Percentiles rank a stretch among this genome's conserved stretches.
These are phyloP conservation scores for Falco biarmicus DNA, from an alignment of 2,797 vertebrate species.

Conservation along the genomic window DNA sequence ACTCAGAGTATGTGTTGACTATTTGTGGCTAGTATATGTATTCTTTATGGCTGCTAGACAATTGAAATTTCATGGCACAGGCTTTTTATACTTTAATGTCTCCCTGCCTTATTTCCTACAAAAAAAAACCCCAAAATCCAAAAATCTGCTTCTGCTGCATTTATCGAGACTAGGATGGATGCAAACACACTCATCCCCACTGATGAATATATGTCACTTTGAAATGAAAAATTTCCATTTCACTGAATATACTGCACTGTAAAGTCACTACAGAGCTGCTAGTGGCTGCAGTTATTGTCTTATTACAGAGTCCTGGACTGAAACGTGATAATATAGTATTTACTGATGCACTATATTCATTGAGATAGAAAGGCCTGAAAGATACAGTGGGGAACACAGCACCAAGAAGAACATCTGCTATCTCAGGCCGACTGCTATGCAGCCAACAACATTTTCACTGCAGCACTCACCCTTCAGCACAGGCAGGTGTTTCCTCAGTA, in stretches of 20 bases:
- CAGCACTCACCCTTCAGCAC: background rate
- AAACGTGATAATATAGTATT: fast-evolving
- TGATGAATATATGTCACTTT: background rate
- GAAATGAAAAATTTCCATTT: conserved; percentile 33
- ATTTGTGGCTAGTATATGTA: background rate
- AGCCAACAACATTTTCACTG: background rate
- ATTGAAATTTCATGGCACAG: background rate
- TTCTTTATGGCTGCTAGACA: background rate
- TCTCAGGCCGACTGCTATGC: background rate
- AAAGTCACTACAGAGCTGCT: background rate
- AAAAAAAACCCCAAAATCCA: background rate
- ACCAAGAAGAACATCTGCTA: background rate
- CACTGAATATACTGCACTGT: background rate
- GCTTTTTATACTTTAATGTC: background rate
- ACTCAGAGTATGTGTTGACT: background rate
- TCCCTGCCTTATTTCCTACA: background rate
- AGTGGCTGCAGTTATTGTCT: background rate
- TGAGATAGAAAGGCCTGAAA: background rate
- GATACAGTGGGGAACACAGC: background rate
- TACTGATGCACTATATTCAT: background rate
- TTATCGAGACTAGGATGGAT: background rate
- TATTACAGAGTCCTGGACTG: background rate
- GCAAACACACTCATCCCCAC: background rate
- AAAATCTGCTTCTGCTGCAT: background rate
- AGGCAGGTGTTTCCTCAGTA: background rate